phyloP scores from a whole-genome alignment of 1,140 invertebrate genomes.

The Cyclina sinensis region DNA sequence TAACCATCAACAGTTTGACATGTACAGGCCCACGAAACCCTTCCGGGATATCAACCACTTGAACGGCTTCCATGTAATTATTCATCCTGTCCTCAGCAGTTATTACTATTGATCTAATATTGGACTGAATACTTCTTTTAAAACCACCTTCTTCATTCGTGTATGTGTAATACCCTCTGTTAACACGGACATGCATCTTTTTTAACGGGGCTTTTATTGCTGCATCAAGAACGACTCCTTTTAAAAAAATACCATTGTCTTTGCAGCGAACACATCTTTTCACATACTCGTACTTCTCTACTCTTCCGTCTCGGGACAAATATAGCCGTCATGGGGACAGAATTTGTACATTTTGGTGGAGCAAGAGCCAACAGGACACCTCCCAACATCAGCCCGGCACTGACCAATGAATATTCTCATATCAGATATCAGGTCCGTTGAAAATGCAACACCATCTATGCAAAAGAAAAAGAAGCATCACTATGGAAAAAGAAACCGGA shows the following conservation, averaged over 20 bases:
- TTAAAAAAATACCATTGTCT: slow-evolving; percentile 21
- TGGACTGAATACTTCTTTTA: background rate
- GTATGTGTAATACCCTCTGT: background rate
- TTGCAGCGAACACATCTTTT: slow-evolving; percentile 36
- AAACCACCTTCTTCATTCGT: background rate
- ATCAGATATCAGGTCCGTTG: slow-evolving; percentile 28
- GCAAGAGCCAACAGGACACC: slow-evolving; percentile 47
- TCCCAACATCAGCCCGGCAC: slow-evolving; percentile 24
- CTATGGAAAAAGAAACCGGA: too few relatives aligned
- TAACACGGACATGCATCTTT: background rate
- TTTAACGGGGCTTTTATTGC: background rate
- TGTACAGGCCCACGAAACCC: slow-evolving; percentile 29
- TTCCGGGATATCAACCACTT: slow-evolving; percentile 28
- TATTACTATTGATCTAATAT: background rate
- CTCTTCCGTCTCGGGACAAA: slow-evolving; percentile 27
- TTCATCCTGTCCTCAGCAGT: background rate
- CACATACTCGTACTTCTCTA: slow-evolving; percentile 2
- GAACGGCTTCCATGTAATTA: slow-evolving; percentile 26
- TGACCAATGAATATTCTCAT: slow-evolving; percentile 36
- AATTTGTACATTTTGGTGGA: background rate
- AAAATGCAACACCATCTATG: too few relatives aligned
- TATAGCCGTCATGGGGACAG: slow-evolving; percentile 33
- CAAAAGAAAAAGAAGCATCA: too few relatives aligned
- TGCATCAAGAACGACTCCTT: background rate
- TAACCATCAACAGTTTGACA: slow-evolving; percentile 7